Evolutionary conservation across 2,888 invertebrate species (phyloP), one percentile per base, ranked within the genome.

Genomic region (Drosophila cognata): DNA sequence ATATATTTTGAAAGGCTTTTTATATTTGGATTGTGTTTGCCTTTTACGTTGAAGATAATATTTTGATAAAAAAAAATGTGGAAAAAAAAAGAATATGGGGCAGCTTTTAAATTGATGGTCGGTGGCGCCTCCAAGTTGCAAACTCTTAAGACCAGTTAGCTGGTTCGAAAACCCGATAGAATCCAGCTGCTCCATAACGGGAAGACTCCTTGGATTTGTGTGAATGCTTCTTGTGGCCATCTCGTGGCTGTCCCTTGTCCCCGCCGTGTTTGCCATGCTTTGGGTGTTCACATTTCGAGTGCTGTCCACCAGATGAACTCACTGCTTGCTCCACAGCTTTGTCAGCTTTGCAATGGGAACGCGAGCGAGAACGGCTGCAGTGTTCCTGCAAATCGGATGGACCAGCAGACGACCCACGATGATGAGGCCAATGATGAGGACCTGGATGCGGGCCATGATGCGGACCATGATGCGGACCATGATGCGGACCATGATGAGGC

Each of bases 281-380:
- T 4, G 43, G 38, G 11, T 51, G 51, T 7, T 43, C 43, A 16
- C 59, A 33, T 7, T 43, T 43, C 11, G 73, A 65, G 2, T 21
- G 43, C 1, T 51, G 33, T 33, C 33, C 63, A 11, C 53, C 38
- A 33, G 62, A 59, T 4, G 57, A 51, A 10, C 56, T 53, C 28
- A 48, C 36, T 31, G 13, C 31, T 2, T 51, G 29, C 28, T 65
- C 65, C 28, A 21, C 16, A 8, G 16, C 18, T 8, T 70, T 59
- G 4, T 18, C 53, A 7, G 18, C 53, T 29, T 41, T 53, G 46
- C 55, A 35, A n/a, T 58, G 55, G 33, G 55, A 56, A 2, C 48
- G 65, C 2, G 80, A 66, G 11, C 21, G 52, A 0, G 64, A 74
- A 2, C 55, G 75, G 18, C 59, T 36, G 13, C 61, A 13, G 46